phyloP scores from a whole-genome alignment of 2,888 invertebrate species.

The Andrena marginata region DNA sequence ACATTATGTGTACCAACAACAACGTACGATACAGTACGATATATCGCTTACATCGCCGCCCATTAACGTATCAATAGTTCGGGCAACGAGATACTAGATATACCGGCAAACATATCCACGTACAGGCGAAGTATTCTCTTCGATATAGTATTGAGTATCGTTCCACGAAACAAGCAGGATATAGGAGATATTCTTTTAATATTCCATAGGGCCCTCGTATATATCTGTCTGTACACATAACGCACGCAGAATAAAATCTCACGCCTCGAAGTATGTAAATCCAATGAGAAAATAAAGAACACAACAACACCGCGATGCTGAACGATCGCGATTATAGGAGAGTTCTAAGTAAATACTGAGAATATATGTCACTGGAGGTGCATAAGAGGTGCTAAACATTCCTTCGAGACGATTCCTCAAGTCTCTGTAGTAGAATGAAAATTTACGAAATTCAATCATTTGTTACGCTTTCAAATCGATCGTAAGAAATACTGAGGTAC shows the following conservation, averaged over 20 bases:
- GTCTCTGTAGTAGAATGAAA: slow-evolving; percentile 1
- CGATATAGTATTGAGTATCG: slow-evolving; percentile 42
- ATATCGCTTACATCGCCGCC: slow-evolving; percentile 20
- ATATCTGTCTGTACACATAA: slow-evolving; percentile 52
- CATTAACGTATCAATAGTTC: slow-evolving; percentile 31
- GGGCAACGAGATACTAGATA: slow-evolving; percentile 29
- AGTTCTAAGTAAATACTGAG: slow-evolving; percentile 52
- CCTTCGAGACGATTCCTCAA: slow-evolving; percentile 15
- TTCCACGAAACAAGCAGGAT: slow-evolving; percentile 19
- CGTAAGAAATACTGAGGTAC: slow-evolving; percentile 58
- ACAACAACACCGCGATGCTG: slow-evolving; percentile 26
- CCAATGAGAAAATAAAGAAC: slow-evolving; percentile 11
- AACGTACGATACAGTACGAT: slow-evolving; percentile 28
- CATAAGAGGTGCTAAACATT: slow-evolving; percentile 40
- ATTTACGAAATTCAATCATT: slow-evolving; percentile 27
- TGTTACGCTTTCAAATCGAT: slow-evolving; percentile 41
- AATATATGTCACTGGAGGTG: slow-evolving; percentile 46
- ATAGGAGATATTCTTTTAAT: slow-evolving; percentile 10
- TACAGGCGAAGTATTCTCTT: slow-evolving; percentile 15
- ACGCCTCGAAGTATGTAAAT: slow-evolving; percentile 7
- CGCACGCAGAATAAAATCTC: slow-evolving; percentile 33
- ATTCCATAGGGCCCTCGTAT: slow-evolving; percentile 12
- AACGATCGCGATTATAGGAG: slow-evolving; percentile 20
- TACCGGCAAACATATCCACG: slow-evolving; percentile 16
- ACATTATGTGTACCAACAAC: slow-evolving; percentile 56